A percentile compares a stretch with the other conserved stretches of the same genome.
Conservation (phyloP, 2,797 vertebrate species). For the Monodelphis domestica region DNA sequence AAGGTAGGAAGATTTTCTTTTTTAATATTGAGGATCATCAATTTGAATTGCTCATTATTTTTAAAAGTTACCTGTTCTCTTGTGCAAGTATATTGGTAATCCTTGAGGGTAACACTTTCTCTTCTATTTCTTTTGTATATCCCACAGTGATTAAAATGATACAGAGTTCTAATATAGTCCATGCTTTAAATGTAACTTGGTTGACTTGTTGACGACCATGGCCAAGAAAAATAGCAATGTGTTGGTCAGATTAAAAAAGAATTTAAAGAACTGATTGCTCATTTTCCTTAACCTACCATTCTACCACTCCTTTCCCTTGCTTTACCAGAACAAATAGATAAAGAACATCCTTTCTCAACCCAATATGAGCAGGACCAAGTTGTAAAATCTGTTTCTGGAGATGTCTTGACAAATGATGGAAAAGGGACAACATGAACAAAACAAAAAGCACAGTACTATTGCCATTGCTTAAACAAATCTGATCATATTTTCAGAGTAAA, state of each 20-base stretch:
- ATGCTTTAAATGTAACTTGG: not conserved
- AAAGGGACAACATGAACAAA: not conserved
- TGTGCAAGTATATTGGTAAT: not conserved
- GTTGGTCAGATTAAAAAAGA: not conserved
- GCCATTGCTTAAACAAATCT: not conserved
- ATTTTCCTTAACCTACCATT: not conserved
- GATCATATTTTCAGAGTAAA: not conserved
- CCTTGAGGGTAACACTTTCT: not conserved
- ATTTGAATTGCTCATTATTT: not conserved
- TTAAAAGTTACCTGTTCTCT: not conserved
- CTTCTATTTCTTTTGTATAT: not conserved
- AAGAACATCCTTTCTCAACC: not conserved
- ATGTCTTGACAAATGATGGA: not conserved
- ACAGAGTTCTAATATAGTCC: not conserved
- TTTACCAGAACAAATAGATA: not conserved
- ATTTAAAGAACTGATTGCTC: not conserved
- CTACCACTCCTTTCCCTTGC: not conserved
- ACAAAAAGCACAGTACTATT: not conserved
- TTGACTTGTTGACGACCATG: not conserved
- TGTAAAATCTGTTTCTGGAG: not conserved
- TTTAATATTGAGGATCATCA: not conserved
- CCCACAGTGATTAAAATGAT: not conserved
- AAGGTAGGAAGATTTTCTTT: constrained; percentile 84
- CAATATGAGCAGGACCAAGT: not conserved
- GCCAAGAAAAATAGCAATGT: not conserved